Base-by-base conservation (phyloP, 2,797 vertebrate genomes). In the Tragelaphus eurycerus region DNA sequence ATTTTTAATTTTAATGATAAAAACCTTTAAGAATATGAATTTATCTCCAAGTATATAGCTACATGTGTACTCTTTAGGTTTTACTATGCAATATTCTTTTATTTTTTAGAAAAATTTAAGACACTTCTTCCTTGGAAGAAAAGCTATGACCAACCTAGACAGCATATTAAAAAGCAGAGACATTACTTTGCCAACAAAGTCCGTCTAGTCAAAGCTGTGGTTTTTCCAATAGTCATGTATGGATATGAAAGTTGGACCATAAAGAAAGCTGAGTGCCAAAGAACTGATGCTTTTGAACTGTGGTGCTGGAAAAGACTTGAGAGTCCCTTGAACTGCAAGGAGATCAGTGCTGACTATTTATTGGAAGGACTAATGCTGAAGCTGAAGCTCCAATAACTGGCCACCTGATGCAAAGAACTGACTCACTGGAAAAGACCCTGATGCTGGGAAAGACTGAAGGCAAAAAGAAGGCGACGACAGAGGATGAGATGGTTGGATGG, bases 1-100 rank as follows among this genome's bases (percentile, higher is more conserved):
- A 92, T 67, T 93, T 97, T 97, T 64, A 86, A 84, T 62, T 89
- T 92, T 91, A 91, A 84, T 25, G 81, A 87, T 64, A 94, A 87
- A 87, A 94, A 90, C 29, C 8, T 84, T 86, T 48, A 92, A 92
- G 78, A 74, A 43, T 59, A 78, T 43, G 15, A 95, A 93, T 87
- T 64, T 57, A 87, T 83, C 3, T 93, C n/a, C 21, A 96, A 89
- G 16, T 43, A 46, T 54, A 89, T 0, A 96, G 27, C 4, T 93
- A 12, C 46, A 48, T 0, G 82, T 86, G 12, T 1, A 93, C 2
- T n/a, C 27, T 92, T 34, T 38, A 67, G n/a, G 38, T 88, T 79
- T 90, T 90, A 90, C n/a, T 57, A 90, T 21, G 8, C 15, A 96
- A 82, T 83, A 83, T 23, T 95, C 71, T 96, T 38, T 71, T 67